A percentile compares a stretch with the other conserved stretches of the same genome.
Evolutionary conservation across 2,888 invertebrate genomes (phyloP).

Genomic region (Microdon myrmicae): DNA sequence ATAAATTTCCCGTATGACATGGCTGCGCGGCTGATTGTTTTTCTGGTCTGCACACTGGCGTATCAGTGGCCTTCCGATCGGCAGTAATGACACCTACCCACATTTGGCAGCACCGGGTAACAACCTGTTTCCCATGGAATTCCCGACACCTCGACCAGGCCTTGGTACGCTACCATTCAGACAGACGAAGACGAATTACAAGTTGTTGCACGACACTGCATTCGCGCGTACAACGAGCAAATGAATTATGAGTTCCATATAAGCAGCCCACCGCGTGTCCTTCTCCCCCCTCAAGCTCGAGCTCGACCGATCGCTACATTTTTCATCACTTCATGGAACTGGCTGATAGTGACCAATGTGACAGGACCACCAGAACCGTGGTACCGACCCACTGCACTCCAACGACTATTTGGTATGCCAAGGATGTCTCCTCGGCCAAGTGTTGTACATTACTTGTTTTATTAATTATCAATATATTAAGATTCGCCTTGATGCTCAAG

Average conservation of each 20-base stretch:
- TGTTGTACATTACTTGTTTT: constrained; percentile 61
- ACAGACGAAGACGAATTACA: constrained; percentile 52
- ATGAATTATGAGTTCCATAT: constrained; percentile 51
- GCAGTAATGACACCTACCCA: constrained; percentile 44
- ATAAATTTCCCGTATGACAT: constrained; percentile 45
- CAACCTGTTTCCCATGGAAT: constrained; percentile 37
- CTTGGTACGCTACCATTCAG: constrained; percentile 16
- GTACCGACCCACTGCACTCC: constrained; percentile 15
- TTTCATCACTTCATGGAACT: constrained; percentile 50
- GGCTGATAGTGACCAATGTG: constrained; percentile 43
- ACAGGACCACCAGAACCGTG: constrained; percentile 49
- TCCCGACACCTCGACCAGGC: constrained; percentile 41
- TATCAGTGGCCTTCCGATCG: constrained; percentile 36
- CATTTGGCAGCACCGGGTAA: constrained; percentile 34
- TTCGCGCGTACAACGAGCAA: constrained; percentile 27
- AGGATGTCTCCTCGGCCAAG: constrained; percentile 56
- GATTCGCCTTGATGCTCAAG: constrained; percentile 37
- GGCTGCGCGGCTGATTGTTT: constrained; percentile 27
- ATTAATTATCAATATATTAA: constrained; percentile 62
- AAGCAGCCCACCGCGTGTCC: constrained; percentile 15
- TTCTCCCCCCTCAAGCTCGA: neutral
- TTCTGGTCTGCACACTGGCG: constrained; percentile 39
- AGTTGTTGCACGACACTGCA: constrained; percentile 49
- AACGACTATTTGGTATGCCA: constrained; percentile 56
- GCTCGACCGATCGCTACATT: constrained; percentile 19